phyloP scores from a whole-genome alignment of 2,797 vertebrate genomes.

The Syndactyla subalaris region DNA sequence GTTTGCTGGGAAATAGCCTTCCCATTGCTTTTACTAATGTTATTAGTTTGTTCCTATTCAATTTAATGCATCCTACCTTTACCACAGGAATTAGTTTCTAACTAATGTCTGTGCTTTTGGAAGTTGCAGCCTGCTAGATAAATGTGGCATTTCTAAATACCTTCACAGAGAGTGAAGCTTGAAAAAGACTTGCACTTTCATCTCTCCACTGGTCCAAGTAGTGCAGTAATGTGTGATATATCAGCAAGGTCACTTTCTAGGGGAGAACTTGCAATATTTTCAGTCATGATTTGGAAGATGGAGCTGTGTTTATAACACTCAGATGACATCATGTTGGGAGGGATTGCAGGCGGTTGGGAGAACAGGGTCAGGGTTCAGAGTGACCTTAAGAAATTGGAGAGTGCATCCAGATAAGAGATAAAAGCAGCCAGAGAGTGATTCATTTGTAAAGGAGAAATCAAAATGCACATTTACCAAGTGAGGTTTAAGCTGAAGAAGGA shows the following conservation, averaged over 20 bases:
- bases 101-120: background rate
- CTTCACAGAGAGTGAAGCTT: background rate
- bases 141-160: background rate
- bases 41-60: background rate
- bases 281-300: background rate
- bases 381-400: conserved; percentile 33
- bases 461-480: background rate
- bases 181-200: background rate
- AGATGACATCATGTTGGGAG: background rate
- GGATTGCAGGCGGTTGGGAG: background rate
- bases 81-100: background rate
- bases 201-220: background rate
- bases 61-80: background rate
- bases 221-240: background rate
- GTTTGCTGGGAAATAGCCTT: background rate
- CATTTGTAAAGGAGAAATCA: background rate
- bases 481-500: background rate
- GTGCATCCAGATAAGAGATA: conserved; percentile 23
- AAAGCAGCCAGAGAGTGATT: background rate
- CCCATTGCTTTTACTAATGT: background rate
- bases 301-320: background rate
- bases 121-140: background rate
- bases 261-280: background rate
- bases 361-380: background rate
- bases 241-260: background rate